Evolutionary conservation across 2,113 vertebrate species (phyloP).

Genomic region (Loxodonta africana): DNA sequence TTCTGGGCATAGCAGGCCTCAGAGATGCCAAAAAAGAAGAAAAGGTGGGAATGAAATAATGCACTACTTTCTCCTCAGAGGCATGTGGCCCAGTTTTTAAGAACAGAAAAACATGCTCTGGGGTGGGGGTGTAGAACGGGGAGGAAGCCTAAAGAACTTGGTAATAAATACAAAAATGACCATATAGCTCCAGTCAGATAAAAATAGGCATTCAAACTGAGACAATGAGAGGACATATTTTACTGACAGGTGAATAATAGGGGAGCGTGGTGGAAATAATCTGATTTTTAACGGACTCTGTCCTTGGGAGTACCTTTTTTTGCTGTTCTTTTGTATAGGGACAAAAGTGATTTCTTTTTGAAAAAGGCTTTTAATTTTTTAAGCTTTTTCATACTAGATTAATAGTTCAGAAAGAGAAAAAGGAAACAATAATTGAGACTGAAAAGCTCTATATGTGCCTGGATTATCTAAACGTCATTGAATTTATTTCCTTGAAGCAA

Average conservation of each 20-base stretch:
- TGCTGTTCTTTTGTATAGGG: constrained; percentile 88
- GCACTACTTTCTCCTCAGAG: constrained; percentile 97
- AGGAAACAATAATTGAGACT: constrained; percentile 83
- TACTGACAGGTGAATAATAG: constrained; percentile 97
- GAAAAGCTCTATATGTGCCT: constrained; percentile 84
- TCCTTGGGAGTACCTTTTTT: constrained; percentile 90
- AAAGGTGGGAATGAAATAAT: constrained; percentile 99
- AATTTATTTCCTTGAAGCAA: constrained; percentile 82
- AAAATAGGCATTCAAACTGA: constrained; percentile 93
- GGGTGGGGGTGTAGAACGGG: constrained; percentile 81
- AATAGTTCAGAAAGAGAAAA: constrained; percentile 86
- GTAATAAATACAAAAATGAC: constrained; percentile 95
- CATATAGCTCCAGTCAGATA: constrained; percentile 91
- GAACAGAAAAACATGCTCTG: constrained; percentile 89
- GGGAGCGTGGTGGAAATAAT: constrained; percentile 96
- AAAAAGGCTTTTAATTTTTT: constrained; percentile 90
- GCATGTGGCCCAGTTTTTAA: constrained; percentile 98
- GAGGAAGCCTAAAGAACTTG: constrained; percentile 89
- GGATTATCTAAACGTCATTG: constrained; percentile 80
- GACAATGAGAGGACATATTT: constrained; percentile 96
- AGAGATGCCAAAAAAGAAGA: constrained; percentile 97
- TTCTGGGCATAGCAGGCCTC: constrained; percentile 98
- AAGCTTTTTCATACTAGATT: constrained; percentile 86
- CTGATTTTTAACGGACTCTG: constrained; percentile 93
- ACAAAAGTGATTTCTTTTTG: constrained; percentile 92